Base-by-base conservation (phyloP, 1,140 invertebrate species). In the Andricus grossulariae region DNA sequence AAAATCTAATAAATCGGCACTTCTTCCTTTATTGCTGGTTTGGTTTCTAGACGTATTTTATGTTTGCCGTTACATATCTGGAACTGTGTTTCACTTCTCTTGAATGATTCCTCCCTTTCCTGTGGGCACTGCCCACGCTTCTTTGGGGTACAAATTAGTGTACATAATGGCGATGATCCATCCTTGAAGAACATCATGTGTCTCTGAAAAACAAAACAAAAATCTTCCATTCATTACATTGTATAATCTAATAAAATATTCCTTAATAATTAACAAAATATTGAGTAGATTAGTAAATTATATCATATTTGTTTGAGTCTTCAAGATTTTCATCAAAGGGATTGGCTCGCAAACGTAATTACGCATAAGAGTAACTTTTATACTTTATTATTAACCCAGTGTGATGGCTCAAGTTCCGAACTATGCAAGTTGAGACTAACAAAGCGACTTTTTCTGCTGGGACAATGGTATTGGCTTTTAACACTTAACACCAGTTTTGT, bases 401-500 rank as follows among this genome's bases (percentile, higher is more conserved):
- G 60, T 66, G 57, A 66, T 16, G 60, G 21, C 39, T 66, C 39
- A 66, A 57, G 10, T 16, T 11, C 39, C 4, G 57, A 66, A 66
- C 45, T 25, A 66, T 39, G 60, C 60, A 66, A 66, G 21, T 66
- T 66, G 57, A 66, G 15, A 66, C 57, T 66, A 66, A 66, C 57
- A 66, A 21, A 39, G 13, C 15, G 13, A 66, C 7, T 16, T 66
- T 45, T 66, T 66, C 19, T 83, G 88, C 86, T 88, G 88, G 88
- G 86, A 82, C 73, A 79, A 86, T 88, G 86, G 81, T 82, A 85
- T 84, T 85, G 83, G 86, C 87, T 86, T 85, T 80, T 55, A 71
- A 78, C 77, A 45, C 8, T 45, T 45, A 4, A 45, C 39, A 72
- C 39, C 25, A 73, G 60, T 51, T 79, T 74, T 50, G 51, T 77